Conservation (phyloP, 2,113 vertebrate species). For the Trematomus loennbergii region DNA sequence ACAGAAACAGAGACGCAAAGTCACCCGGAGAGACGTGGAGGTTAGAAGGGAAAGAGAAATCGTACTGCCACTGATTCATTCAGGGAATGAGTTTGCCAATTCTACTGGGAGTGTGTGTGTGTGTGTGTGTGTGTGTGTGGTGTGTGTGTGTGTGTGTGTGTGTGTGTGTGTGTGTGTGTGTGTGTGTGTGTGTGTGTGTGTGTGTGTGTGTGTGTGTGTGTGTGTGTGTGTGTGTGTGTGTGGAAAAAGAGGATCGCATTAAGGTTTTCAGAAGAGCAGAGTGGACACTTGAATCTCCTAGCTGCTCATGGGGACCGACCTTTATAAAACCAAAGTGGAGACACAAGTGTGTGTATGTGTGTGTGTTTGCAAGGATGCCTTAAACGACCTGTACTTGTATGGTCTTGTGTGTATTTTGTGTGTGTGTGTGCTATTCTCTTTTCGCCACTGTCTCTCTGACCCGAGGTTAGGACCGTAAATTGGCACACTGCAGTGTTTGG, state of each 20-base stretch:
- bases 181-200: conserved; percentile 24
- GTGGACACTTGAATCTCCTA: conserved; percentile 59
- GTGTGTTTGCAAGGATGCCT: not conserved
- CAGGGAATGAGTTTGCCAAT: conserved; percentile 48
- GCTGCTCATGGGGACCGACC: conserved; percentile 69
- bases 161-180: conserved; percentile 18
- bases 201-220: conserved; percentile 23
- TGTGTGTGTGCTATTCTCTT: conserved; percentile 26
- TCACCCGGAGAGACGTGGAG: conserved; percentile 6
- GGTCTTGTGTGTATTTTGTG: not conserved
- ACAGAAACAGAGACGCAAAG: conserved; percentile 18
- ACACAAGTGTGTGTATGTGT: conserved; percentile 35
- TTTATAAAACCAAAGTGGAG: conserved; percentile 72
- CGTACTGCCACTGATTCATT: conserved; percentile 48
- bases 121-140: conserved; percentile 27
- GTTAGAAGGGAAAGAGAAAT: conserved; percentile 19
- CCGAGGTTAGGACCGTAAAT: conserved; percentile 71
- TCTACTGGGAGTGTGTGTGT: conserved; percentile 25
- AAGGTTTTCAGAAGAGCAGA: conserved; percentile 50
- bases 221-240: conserved; percentile 27
- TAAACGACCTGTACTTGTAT: too few relatives aligned
- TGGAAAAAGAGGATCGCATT: conserved; percentile 24
- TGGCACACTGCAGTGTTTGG: conserved; percentile 65
- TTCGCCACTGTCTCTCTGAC: conserved; percentile 58
- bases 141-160: conserved; percentile 21